These are phyloP conservation scores for Delphinapterus leucas DNA, from an alignment of 2,113 vertebrate genomes.

Conservation along the genomic window DNA sequence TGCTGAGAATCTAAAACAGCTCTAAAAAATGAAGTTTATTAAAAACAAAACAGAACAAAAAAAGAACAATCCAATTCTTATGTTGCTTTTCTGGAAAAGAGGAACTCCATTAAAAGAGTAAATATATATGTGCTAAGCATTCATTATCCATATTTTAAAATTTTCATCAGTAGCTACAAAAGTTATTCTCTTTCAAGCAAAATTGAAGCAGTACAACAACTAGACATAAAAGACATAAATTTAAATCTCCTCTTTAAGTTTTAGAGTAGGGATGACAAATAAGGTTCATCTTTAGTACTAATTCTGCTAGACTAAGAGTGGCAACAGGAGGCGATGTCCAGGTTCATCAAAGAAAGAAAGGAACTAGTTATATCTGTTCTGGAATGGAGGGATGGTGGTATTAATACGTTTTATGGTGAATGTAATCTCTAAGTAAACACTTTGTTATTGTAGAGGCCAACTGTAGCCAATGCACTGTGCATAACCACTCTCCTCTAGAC, in stretches of 20 bases:
- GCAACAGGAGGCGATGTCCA: background rate
- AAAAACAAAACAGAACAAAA: background rate
- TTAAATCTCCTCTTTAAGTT: background rate
- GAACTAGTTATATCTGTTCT: background rate
- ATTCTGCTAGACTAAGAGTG: background rate
- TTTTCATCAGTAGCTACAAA: background rate
- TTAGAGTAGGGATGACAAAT: background rate
- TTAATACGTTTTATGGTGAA: background rate
- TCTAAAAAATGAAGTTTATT: background rate
- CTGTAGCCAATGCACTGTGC: background rate
- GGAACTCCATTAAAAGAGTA: background rate
- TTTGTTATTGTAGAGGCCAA: background rate
- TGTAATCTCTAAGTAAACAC: background rate
- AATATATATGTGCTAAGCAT: background rate
- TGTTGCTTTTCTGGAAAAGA: background rate
- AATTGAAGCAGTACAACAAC: background rate
- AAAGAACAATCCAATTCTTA: background rate
- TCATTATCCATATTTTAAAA: background rate
- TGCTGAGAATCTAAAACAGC: background rate
- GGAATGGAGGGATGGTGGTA: background rate
- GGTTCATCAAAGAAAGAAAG: background rate
- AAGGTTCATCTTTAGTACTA: background rate
- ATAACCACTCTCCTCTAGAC: background rate
- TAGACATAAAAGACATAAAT: background rate
- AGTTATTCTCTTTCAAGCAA: background rate